Evolutionary conservation across 2,797 vertebrate genomes (phyloP), one percentile per base, ranked within the genome.

Genomic region (Pampus argenteus): DNA sequence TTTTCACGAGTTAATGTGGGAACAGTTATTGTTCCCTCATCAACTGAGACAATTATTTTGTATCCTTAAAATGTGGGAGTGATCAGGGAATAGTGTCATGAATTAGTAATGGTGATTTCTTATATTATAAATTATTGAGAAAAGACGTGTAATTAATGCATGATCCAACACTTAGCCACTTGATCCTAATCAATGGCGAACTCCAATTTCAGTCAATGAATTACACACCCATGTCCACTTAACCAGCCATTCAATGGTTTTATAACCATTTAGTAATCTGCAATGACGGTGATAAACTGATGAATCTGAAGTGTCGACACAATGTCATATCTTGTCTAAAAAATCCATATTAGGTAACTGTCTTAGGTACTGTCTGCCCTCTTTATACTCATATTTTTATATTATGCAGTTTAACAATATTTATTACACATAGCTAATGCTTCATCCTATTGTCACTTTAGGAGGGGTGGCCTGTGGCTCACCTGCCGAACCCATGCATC

Each of bases 401-500:
- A 18, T 45, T 57, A 40, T 22, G 5, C 13, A 4, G 8, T n/a
- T 1, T 29, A 58, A 15, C 23, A 9, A 45, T 45, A 17, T 14
- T 22, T 50, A 3, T 45, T 60, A n/a, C 18, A 65, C 66, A 28
- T 26, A 62, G 58, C 36, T 59, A 68, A 71, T 50, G 18, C n/a
- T 9, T n/a, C 23, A 54, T 60, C 8, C 14, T 60, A 1, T 67
- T 9, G 11, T 62, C 36, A 6, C 63, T 74, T n/a, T 51, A 99
- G 98, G 95, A 95, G 98, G 52, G 96, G 95, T 1, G 94, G 96
- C 0, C 94, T 95, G 74, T 95, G 94, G 90, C 97, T 99, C 45
- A 94, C 98, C 17, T 99, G 98, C 31, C 95, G 95, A 60, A 97
- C 98, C 26, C 97, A 97, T 0, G 95, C 96, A 2, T 97, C 97